phyloP scores from a whole-genome alignment of 2,113 vertebrate genomes.

The Sclerurus mexicanus region DNA sequence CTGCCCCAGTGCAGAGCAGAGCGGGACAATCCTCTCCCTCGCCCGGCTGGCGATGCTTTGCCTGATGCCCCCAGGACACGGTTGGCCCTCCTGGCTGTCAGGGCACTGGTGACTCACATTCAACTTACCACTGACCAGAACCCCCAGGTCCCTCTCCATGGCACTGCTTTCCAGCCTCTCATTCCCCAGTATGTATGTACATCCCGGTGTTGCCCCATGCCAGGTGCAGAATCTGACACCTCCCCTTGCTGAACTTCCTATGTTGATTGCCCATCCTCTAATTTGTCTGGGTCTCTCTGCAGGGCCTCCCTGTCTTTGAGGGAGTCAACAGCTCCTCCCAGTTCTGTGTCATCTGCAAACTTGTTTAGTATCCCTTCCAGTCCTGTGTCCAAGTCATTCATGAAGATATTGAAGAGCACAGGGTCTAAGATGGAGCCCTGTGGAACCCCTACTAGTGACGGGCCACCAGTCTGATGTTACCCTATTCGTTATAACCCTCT shows the following conservation, averaged over 20 bases:
- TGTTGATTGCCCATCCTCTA: not conserved
- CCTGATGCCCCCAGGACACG: not conserved
- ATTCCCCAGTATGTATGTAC: not conserved
- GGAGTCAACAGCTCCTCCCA: not conserved
- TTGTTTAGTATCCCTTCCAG: not conserved
- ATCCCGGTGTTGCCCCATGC: not conserved
- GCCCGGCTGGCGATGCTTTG: not conserved
- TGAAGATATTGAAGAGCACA: not conserved
- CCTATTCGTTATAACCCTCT: not conserved
- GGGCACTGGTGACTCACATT: not conserved
- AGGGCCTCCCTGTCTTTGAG: not conserved
- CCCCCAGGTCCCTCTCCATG: not conserved
- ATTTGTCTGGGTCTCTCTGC: not conserved
- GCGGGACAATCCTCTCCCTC: not conserved
- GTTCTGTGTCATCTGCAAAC: not conserved
- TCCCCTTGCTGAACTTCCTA: not conserved
- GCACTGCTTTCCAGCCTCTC: not conserved
- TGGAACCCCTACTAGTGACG: not conserved
- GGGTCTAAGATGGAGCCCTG: not conserved
- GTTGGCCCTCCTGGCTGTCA: not conserved
- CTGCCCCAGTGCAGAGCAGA: not conserved
- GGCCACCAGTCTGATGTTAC: not conserved
- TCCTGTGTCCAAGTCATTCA: not conserved
- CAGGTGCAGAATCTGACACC: not conserved
- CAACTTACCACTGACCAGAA: not conserved